Evolutionary conservation across 2,888 invertebrate genomes (phyloP).

Genomic region (Napeogenes sylphis): DNA sequence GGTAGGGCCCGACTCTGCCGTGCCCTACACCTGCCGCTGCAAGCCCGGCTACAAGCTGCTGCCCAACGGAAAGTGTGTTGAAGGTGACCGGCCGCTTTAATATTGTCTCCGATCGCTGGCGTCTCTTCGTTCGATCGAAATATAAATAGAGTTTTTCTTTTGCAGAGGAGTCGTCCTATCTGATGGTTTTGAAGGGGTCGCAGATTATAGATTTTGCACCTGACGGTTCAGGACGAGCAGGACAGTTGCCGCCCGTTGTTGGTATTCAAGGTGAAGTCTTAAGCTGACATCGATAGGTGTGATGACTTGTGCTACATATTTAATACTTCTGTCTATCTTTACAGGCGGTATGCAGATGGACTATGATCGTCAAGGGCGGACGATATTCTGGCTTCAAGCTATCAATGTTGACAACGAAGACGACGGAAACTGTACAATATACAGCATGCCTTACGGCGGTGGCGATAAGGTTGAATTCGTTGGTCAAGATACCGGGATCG

Average conservation of each 20-base stretch:
- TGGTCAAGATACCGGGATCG: conserved; percentile 88
- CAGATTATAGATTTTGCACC: conserved; percentile 92
- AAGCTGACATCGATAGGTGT: too few relatives aligned
- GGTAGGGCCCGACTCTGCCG: conserved; percentile 84
- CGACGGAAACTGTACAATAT: conserved; percentile 91
- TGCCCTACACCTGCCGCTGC: conserved; percentile 92
- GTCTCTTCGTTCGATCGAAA: neutral
- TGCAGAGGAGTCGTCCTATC: conserved; percentile 89
- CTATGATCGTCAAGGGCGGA: conserved; percentile 91
- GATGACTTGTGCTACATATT: too few relatives aligned
- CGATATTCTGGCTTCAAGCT: conserved; percentile 91
- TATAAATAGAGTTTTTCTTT: conserved; percentile 20
- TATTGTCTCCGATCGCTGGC: neutral
- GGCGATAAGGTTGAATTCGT: conserved; percentile 87
- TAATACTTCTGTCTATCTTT: conserved; percentile 3
- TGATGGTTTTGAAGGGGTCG: conserved; percentile 92
- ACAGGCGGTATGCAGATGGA: conserved; percentile 91
- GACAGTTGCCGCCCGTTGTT: conserved; percentile 90
- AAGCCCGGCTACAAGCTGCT: conserved; percentile 88
- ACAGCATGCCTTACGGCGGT: conserved; percentile 88
- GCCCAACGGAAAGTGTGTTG: conserved; percentile 84
- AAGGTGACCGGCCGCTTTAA: conserved; percentile 58
- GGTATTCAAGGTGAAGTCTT: conserved; percentile 79
- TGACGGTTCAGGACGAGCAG: conserved; percentile 85
- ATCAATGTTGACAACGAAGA: conserved; percentile 82